phyloP scores from a whole-genome alignment of 2,797 vertebrate species.

The Chrosomus eos region DNA sequence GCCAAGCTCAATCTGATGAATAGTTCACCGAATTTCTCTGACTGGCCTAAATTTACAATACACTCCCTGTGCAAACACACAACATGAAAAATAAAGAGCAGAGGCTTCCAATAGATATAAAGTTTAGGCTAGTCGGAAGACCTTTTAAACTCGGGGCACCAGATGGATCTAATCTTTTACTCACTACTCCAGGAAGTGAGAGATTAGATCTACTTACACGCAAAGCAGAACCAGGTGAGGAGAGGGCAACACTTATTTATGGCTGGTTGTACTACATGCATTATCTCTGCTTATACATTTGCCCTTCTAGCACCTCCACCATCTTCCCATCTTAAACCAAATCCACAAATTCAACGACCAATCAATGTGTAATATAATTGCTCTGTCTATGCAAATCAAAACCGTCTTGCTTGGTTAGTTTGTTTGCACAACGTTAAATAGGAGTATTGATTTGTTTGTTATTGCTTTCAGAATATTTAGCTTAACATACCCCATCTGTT shows the following conservation, averaged over 20 bases:
- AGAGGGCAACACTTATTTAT: constrained; percentile 48
- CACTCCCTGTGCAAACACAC: constrained; percentile 25
- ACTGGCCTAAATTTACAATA: constrained; percentile 50
- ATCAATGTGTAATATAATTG: constrained; percentile 66
- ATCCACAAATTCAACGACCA: constrained; percentile 60
- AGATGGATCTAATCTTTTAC: constrained; percentile 61
- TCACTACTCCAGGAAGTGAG: constrained; percentile 60
- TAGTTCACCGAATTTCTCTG: constrained; percentile 44
- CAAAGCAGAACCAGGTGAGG: constrained; percentile 70
- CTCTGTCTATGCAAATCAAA: constrained; percentile 64
- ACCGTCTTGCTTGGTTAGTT: constrained; percentile 64
- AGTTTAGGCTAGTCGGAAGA: constrained; percentile 42
- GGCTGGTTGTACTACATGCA: constrained; percentile 59
- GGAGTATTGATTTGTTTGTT: constrained; percentile 69
- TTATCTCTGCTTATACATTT: constrained; percentile 63
- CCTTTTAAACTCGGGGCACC: constrained; percentile 36
- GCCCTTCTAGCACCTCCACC: constrained; percentile 37
- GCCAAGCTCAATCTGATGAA: constrained; percentile 43
- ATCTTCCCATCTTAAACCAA: constrained; percentile 30
- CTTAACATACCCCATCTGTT: constrained; percentile 59
- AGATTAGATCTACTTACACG: constrained; percentile 67
- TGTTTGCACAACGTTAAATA: constrained; percentile 66
- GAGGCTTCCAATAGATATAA: constrained; percentile 45
- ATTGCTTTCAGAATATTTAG: constrained; percentile 56
- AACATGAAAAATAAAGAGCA: constrained; percentile 10